Percentiles rank a stretch among this genome's conserved stretches.
These are phyloP conservation scores for Agapostemon virescens DNA, from an alignment of 2,888 invertebrate species.

Conservation along the genomic window DNA sequence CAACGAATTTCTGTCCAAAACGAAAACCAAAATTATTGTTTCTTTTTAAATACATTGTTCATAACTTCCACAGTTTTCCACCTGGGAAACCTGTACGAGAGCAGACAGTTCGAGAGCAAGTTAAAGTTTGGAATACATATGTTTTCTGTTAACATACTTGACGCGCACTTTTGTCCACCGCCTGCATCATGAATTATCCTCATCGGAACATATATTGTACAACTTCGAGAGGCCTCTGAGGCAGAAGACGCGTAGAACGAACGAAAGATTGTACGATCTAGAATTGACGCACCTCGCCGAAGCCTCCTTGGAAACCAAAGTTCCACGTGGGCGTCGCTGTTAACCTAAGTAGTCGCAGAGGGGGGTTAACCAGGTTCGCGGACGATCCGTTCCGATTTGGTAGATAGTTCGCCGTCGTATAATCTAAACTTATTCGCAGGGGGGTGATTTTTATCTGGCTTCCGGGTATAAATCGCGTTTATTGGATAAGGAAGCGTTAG, in stretches of 20 bases:
- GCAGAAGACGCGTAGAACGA: neutral
- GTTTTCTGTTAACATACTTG: too few species aligned
- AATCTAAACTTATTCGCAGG: neutral
- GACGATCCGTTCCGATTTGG: neutral
- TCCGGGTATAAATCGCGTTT: conserved; percentile 13
- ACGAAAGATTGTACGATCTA: neutral
- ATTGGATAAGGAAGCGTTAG: conserved; percentile 14
- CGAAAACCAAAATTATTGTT: too few species aligned
- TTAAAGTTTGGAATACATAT: too few species aligned
- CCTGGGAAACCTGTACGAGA: too few species aligned
- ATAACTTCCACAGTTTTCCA: too few species aligned
- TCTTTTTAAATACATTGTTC: too few species aligned
- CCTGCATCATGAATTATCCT: too few species aligned
- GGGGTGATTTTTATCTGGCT: neutral
- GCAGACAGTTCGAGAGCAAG: too few species aligned
- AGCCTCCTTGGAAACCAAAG: neutral
- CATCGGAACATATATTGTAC: too few species aligned
- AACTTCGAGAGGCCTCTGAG: neutral
- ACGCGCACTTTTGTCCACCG: too few species aligned
- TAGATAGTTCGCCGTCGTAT: neutral
- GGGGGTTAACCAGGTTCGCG: neutral
- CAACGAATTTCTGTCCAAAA: too few species aligned
- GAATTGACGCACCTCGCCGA: neutral
- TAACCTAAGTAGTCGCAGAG: neutral
- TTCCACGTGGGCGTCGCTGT: neutral